These are phyloP conservation scores for Nerophis ophidion DNA, from an alignment of 2,113 vertebrate genomes.

Conservation along the genomic window DNA sequence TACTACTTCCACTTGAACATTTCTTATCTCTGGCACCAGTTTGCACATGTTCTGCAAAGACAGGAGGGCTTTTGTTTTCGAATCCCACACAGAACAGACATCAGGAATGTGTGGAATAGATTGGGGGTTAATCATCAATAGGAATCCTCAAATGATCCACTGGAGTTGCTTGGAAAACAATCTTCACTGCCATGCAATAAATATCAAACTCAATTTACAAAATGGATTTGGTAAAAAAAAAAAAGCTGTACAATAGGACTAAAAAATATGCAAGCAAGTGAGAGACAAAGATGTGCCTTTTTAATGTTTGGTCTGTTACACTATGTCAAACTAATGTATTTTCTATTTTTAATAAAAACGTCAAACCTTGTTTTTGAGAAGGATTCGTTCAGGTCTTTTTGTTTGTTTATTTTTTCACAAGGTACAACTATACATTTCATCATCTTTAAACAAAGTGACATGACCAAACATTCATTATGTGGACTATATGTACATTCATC, in stretches of 20 bases:
- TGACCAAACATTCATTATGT: background rate
- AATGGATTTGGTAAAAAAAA: too few relatives aligned
- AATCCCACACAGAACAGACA: background rate
- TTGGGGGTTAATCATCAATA: conserved; percentile 17
- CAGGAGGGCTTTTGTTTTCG: conserved; percentile 1
- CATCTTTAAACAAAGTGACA: background rate
- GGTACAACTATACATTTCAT: background rate
- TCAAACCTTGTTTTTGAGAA: conserved; percentile 38
- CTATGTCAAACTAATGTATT: conserved; percentile 28
- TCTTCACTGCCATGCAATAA: conserved; percentile 6
- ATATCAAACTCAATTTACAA: too few relatives aligned
- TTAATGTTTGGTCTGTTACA: conserved; percentile 24
- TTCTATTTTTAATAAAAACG: conserved; percentile 57
- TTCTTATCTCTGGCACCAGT: background rate
- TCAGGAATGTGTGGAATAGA: conserved; percentile 1
- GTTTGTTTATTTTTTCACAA: background rate
- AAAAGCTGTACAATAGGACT: conserved; percentile 32
- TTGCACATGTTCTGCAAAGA: background rate
- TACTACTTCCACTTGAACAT: background rate
- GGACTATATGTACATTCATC: conserved; percentile 32
- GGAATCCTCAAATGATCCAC: background rate
- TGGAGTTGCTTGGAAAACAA: conserved; percentile 1
- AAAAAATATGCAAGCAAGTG: conserved; percentile 18
- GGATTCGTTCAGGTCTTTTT: conserved; percentile 1
- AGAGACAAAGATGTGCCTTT: conserved; percentile 22